Percentiles rank a stretch among this genome's conserved stretches.
Evolutionary conservation across 2,888 invertebrate species (phyloP).

Genomic region (Lithophane leautieri): DNA sequence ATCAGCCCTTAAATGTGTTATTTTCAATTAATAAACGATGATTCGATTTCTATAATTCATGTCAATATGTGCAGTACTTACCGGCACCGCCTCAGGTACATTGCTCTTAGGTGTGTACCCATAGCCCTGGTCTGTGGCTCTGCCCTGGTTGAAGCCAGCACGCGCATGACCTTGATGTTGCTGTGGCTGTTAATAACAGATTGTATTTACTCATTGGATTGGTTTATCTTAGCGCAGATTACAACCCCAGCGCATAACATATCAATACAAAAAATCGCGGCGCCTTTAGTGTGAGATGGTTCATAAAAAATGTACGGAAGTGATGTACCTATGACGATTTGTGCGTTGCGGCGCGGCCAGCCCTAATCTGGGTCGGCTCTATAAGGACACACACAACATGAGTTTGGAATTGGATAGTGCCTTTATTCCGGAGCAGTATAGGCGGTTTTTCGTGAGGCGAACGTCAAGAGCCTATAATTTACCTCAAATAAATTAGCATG

Average conservation of each 20-base stretch:
- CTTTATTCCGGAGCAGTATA: not conserved
- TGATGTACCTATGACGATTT: not conserved
- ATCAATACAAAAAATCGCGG: not conserved
- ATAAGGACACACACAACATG: too few relatives aligned
- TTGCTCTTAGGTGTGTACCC: conserved; percentile 62
- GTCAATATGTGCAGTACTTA: conserved; percentile 52
- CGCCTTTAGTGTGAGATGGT: not conserved
- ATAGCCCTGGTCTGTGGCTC: conserved; percentile 58
- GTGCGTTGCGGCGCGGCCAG: not conserved
- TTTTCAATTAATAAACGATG: not conserved
- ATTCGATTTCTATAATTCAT: not conserved
- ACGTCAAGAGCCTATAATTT: not conserved
- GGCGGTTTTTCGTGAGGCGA: not conserved
- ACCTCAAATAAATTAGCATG: too few relatives aligned
- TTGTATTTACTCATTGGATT: not conserved
- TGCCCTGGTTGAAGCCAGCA: conserved; percentile 54
- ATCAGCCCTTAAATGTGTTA: not conserved
- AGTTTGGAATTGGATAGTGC: too few relatives aligned
- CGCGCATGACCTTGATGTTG: conserved; percentile 37
- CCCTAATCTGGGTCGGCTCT: too few relatives aligned
- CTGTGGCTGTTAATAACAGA: conserved; percentile 11
- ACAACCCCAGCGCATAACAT: too few relatives aligned
- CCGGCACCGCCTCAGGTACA: conserved; percentile 62
- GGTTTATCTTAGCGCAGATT: not conserved
- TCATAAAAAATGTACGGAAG: not conserved